Conservation (phyloP, 1,140 invertebrate species). For the Drosophila neocordata region DNA sequence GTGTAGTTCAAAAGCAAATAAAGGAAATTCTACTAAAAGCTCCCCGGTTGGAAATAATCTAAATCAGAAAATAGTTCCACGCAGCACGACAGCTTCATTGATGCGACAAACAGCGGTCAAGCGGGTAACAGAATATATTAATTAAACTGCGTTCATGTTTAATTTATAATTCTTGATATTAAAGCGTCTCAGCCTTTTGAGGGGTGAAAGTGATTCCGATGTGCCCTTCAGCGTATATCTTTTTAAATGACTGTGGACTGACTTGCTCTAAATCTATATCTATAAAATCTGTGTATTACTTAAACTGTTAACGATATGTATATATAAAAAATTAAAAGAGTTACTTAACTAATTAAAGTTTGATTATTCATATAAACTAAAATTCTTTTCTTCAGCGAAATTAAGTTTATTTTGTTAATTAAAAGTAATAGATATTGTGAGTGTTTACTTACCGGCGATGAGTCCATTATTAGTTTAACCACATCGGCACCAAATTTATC, state of each 20-base stretch:
- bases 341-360: slow-evolving; percentile 1
- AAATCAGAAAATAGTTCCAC: slow-evolving; percentile 47
- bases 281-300: slow-evolving; percentile 21
- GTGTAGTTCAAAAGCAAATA: slow-evolving; percentile 11
- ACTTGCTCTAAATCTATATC: slow-evolving; percentile 4
- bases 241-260: slow-evolving; percentile 49
- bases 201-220: slow-evolving; percentile 51
- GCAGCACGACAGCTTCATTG: slow-evolving; percentile 59
- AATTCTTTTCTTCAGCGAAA: too few species aligned
- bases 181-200: slow-evolving; percentile 54
- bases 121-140: slow-evolving; percentile 40
- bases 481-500: slow-evolving; percentile 93
- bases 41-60: neutral
- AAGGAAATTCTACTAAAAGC: neutral
- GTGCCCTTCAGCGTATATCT: slow-evolving; percentile 59
- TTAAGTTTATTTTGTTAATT: neutral
- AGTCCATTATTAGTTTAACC: slow-evolving; percentile 96
- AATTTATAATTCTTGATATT: neutral
- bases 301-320: neutral
- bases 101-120: slow-evolving; percentile 72
- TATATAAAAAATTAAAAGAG: neutral
- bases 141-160: neutral
- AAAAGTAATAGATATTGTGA: neutral
- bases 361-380: neutral
- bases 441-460: slow-evolving; percentile 87